Percentiles rank a stretch among this genome's conserved stretches.
phyloP scores from a whole-genome alignment of 2,113 vertebrate species.

The Columba livia region DNA sequence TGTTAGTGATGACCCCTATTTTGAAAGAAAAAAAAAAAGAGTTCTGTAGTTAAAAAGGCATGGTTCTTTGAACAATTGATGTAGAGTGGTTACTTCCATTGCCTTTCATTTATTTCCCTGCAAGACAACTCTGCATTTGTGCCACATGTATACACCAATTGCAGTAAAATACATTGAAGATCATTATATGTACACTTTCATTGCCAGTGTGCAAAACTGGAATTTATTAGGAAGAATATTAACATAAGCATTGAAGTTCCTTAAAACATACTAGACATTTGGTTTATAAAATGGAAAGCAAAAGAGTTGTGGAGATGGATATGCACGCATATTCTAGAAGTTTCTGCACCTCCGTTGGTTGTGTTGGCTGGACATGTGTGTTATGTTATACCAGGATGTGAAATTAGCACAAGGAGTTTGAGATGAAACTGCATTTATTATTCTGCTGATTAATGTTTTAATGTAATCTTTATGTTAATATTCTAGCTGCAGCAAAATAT shows the following conservation, averaged over 20 bases:
- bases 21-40: not conserved
- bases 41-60: not conserved
- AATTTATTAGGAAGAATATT: not conserved
- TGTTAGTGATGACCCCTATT: not conserved
- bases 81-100: not conserved
- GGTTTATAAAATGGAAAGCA: not conserved
- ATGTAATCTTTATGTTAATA: constrained; percentile 24
- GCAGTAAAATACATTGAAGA: not conserved
- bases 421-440: constrained; percentile 1
- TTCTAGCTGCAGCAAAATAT: not conserved
- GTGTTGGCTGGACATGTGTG: not conserved
- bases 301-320: not conserved
- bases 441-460: constrained; percentile 20
- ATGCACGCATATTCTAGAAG: not conserved
- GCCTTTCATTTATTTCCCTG: not conserved
- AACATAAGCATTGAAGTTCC: not conserved
- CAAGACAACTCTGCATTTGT: not conserved
- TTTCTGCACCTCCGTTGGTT: not conserved
- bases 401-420: not conserved
- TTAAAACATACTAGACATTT: not conserved
- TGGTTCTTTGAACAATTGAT: not conserved
- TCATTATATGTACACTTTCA: not conserved
- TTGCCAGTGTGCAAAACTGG: not conserved
- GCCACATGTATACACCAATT: not conserved
- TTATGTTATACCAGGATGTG: not conserved